A percentile compares a stretch with the other conserved stretches of the same genome.
Conservation (phyloP, 2,888 invertebrate species). For the Patella ulyssiponensis region DNA sequence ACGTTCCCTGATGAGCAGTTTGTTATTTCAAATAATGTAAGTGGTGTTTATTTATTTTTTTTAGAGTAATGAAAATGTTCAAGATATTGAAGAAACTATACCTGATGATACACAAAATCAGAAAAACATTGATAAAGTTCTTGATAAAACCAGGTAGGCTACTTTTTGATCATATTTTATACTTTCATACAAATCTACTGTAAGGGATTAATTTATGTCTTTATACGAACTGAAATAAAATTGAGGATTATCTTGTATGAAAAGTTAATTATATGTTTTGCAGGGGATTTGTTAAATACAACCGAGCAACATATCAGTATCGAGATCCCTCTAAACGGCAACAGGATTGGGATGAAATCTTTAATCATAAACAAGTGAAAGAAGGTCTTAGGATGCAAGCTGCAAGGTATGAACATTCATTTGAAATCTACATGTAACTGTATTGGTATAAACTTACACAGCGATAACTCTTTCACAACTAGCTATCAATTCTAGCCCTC, state of each 20-base stretch:
- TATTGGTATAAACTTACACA: too few species aligned
- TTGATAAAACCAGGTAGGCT: slow-evolving; percentile 82
- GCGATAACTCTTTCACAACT: too few species aligned
- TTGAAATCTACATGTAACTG: too few species aligned
- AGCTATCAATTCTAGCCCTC: too few species aligned
- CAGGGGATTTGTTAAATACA: slow-evolving; percentile 96
- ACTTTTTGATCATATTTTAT: not conserved
- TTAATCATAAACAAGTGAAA: slow-evolving; percentile 87
- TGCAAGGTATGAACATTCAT: slow-evolving; percentile 49
- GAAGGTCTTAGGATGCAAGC: slow-evolving; percentile 77
- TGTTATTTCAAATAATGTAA: not conserved
- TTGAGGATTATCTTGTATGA: not conserved
- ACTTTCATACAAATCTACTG: not conserved
- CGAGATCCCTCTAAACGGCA: slow-evolving; percentile 87
- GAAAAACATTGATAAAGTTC: slow-evolving; percentile 84
- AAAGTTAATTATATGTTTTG: not conserved
- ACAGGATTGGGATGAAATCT: slow-evolving; percentile 98
- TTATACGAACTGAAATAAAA: not conserved
- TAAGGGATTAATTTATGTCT: not conserved
- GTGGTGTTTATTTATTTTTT: not conserved
- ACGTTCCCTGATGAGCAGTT: too few species aligned
- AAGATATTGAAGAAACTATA: slow-evolving; percentile 92
- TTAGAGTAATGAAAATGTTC: slow-evolving; percentile 70
- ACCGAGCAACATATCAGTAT: slow-evolving; percentile 88
- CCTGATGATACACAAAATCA: slow-evolving; percentile 84